phyloP scores from a whole-genome alignment of 2,888 invertebrate genomes.

The Notocelia uddmanniana region DNA sequence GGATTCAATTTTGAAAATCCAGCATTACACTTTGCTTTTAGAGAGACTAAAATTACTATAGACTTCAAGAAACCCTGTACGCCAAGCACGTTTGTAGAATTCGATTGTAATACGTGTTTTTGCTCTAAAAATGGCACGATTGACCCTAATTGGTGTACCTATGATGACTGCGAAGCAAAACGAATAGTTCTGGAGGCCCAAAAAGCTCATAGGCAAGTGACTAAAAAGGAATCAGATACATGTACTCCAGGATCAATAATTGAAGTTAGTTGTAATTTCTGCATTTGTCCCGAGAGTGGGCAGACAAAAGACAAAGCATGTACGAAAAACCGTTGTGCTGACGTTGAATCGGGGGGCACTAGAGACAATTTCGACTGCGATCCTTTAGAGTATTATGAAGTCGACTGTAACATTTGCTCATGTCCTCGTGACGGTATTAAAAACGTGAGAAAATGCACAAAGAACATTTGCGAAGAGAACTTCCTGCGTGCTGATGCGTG shows the following conservation, averaged over 20 bases:
- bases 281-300: constrained; percentile 74
- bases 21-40: constrained; percentile 44
- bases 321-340: constrained; percentile 68
- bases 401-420: constrained; percentile 77
- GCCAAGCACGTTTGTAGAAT: constrained; percentile 72
- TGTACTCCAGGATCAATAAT: constrained; percentile 72
- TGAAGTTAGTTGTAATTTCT: constrained; percentile 75
- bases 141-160: constrained; percentile 78
- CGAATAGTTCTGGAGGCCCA: constrained; percentile 59
- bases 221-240: constrained; percentile 48
- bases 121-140: constrained; percentile 72
- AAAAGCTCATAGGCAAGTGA: constrained; percentile 46
- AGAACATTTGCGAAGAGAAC: constrained; percentile 71
- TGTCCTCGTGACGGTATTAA: constrained; percentile 73
- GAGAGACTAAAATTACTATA: constrained; percentile 49
- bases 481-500: constrained; percentile 68
- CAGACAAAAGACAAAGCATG: constrained; percentile 63
- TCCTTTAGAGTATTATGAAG: constrained; percentile 71
- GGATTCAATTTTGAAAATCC: constrained; percentile 44
- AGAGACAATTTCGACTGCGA: constrained; percentile 66
- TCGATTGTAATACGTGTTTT: constrained; percentile 78
- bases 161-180: constrained; percentile 73
- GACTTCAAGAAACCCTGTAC: constrained; percentile 64
- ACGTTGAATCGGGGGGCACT: constrained; percentile 40
- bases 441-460: constrained; percentile 77